Conservation (phyloP, 2,113 vertebrate genomes). For the human (Homo sapiens) region DNA sequence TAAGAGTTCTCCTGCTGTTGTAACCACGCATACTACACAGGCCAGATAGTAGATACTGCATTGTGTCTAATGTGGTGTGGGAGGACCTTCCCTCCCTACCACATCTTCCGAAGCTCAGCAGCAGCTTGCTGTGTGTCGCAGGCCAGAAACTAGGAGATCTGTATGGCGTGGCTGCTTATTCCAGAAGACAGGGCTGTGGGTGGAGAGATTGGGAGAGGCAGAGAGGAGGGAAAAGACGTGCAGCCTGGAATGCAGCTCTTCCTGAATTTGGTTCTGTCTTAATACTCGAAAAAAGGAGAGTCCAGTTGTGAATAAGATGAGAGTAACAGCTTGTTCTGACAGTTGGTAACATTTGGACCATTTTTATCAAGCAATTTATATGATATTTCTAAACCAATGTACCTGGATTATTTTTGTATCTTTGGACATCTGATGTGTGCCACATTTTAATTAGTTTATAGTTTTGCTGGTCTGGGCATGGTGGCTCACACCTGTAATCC, state of each 20-base stretch:
- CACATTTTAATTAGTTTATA: background rate
- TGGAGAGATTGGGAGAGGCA: background rate
- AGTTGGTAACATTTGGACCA: background rate
- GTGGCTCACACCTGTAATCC: background rate
- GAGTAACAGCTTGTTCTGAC: background rate
- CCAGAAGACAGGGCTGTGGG: background rate
- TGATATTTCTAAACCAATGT: background rate
- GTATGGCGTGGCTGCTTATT: background rate
- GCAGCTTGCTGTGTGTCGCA: background rate
- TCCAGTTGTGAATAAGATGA: background rate
- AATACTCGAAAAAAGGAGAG: background rate
- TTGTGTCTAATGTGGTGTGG: background rate
- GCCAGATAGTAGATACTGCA: background rate
- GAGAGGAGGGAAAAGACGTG: background rate
- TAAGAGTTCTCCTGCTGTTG: background rate
- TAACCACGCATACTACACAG: background rate
- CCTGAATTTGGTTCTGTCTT: background rate
- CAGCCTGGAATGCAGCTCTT: background rate
- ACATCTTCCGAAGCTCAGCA: background rate
- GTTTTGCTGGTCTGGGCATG: background rate
- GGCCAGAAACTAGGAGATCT: background rate
- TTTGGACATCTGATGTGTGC: background rate
- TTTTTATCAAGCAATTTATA: background rate
- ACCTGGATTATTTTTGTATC: slow-evolving; percentile 5
- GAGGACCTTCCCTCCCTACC: too few species aligned